Evolutionary conservation across 2,113 vertebrate species (phyloP).

Genomic region (Monopterus albus): DNA sequence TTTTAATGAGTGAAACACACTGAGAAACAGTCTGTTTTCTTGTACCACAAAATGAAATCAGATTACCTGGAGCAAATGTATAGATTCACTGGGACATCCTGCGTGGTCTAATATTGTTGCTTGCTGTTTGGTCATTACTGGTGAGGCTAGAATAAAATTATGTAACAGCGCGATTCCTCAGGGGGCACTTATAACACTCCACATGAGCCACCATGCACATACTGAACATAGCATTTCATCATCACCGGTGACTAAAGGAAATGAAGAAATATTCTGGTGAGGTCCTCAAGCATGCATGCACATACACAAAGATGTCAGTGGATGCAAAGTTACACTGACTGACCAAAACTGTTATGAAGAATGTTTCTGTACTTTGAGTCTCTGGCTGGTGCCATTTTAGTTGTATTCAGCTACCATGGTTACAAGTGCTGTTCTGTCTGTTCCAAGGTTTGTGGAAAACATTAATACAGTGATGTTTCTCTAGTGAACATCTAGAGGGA

Average conservation of each 20-base stretch:
- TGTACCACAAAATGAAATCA: slow-evolving; percentile 42
- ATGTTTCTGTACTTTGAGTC: too few species aligned
- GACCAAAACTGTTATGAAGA: background rate
- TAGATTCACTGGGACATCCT: slow-evolving; percentile 23
- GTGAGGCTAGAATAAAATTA: slow-evolving; percentile 33
- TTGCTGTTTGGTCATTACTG: slow-evolving; percentile 48
- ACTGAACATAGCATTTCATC: background rate
- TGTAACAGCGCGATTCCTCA: slow-evolving; percentile 23
- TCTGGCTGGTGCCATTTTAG: too few species aligned
- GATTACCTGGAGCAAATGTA: slow-evolving; percentile 46
- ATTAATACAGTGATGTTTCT: too few species aligned
- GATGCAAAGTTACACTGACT: background rate
- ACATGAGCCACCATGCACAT: background rate
- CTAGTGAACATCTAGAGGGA: too few species aligned
- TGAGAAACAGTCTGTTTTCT: slow-evolving; percentile 39
- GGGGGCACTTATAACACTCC: slow-evolving; percentile 22
- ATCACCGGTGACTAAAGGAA: background rate
- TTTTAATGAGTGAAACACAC: slow-evolving; percentile 44
- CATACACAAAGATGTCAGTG: too few species aligned
- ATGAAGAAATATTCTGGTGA: background rate
- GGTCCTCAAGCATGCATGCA: background rate
- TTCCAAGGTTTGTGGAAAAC: too few species aligned
- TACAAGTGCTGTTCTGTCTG: too few species aligned
- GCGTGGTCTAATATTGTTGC: slow-evolving; percentile 23
- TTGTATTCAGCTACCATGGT: too few species aligned